Conservation (phyloP, 2,888 invertebrate species). For the Embidobia sp. region DNA sequence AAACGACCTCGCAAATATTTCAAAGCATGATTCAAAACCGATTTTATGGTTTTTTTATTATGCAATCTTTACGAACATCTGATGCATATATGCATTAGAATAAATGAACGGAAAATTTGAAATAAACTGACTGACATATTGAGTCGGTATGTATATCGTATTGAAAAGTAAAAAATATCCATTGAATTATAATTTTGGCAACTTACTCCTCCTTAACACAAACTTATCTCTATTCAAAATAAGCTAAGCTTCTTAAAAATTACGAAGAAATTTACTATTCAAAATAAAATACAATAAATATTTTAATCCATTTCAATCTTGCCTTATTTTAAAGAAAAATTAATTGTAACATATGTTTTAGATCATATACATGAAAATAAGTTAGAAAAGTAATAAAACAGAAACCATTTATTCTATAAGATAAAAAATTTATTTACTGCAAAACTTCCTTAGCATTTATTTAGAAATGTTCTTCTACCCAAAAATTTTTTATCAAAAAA, state of each 20-base stretch:
- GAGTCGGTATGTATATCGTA: slow-evolving; percentile 1
- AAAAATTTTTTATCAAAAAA: too few species aligned
- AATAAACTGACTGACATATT: slow-evolving; percentile 20
- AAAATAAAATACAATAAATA: not conserved
- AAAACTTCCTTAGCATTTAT: too few species aligned
- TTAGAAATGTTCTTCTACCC: too few species aligned
- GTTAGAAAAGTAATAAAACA: too few species aligned
- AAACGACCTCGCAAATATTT: slow-evolving; percentile 8
- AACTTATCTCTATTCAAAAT: slow-evolving; percentile 24
- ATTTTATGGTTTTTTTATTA: slow-evolving; percentile 35
- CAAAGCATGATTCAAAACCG: slow-evolving; percentile 14
- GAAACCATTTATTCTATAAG: not conserved
- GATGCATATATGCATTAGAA: slow-evolving; percentile 13
- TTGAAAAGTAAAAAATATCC: slow-evolving; percentile 47
- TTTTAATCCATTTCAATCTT: too few species aligned
- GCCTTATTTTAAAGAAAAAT: too few species aligned
- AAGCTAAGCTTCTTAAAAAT: slow-evolving; percentile 22
- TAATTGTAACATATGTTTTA: too few species aligned
- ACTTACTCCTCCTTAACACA: slow-evolving; percentile 10
- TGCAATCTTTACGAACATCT: slow-evolving; percentile 11
- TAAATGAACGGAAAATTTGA: slow-evolving; percentile 42
- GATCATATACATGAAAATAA: too few species aligned
- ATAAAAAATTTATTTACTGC: too few species aligned
- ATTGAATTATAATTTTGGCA: slow-evolving; percentile 48
- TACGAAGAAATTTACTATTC: too few species aligned